Percentiles rank a stretch among this genome's conserved stretches.
Evolutionary conservation across 2,888 invertebrate species (phyloP).

Genomic region (Trissonchulus latispiculum): DNA sequence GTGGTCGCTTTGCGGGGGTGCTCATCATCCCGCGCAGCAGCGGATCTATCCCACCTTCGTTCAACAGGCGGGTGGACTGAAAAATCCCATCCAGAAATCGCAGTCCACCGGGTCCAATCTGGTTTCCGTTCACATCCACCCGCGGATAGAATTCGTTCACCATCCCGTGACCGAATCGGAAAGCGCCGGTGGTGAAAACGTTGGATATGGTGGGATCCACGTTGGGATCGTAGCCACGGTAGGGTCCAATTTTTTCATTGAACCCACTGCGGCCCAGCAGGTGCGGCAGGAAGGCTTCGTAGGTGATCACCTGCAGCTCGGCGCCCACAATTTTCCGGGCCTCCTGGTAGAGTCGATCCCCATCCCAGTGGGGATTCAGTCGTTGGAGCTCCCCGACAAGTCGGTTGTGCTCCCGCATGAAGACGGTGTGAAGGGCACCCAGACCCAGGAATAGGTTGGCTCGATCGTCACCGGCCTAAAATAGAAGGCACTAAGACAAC

Average conservation of each 20-base stretch:
- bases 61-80: conserved; percentile 80
- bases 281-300: conserved; percentile 76
- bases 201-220: conserved; percentile 79
- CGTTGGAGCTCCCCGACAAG: conserved; percentile 62
- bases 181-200: conserved; percentile 90
- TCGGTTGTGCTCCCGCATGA: conserved; percentile 85
- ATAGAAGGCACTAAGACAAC: no score
- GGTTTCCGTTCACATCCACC: conserved; percentile 65
- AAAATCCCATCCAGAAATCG: conserved; percentile 88
- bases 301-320: conserved; percentile 71
- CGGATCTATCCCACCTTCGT: conserved; percentile 91
- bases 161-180: conserved; percentile 84
- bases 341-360: conserved; percentile 63
- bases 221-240: conserved; percentile 67
- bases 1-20: conserved; percentile 65
- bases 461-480: conserved; percentile 38
- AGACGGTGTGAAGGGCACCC: conserved; percentile 52
- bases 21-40: conserved; percentile 78
- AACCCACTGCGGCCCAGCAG: conserved; percentile 64
- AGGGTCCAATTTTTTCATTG: conserved; percentile 62
- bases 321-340: conserved; percentile 62
- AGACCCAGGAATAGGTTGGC: conserved; percentile 43
- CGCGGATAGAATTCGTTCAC: conserved; percentile 65
- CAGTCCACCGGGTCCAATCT: conserved; percentile 65
- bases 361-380: conserved; percentile 81